A percentile compares a stretch with the other conserved stretches of the same genome.
These are phyloP conservation scores for Chrysogorgia sp. DNA, from an alignment of 92 coral and sea anemone genomes.

Conservation along the genomic window DNA sequence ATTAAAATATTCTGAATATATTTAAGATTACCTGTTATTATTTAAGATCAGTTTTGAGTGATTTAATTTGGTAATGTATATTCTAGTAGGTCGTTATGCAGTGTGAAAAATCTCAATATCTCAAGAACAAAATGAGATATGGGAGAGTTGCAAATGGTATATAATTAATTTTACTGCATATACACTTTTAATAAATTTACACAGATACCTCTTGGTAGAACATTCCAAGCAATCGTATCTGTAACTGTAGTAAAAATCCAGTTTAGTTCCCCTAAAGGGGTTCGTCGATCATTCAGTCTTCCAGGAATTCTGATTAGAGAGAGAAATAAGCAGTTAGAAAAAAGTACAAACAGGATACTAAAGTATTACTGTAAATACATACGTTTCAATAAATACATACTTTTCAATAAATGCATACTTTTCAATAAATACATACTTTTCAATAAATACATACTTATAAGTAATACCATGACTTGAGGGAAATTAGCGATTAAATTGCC, in stretches of 20 bases:
- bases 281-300: conserved; percentile 93
- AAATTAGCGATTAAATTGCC: too few relatives aligned
- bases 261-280: conserved; percentile 94
- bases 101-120: too few relatives aligned
- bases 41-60: too few relatives aligned
- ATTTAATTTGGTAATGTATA: too few relatives aligned
- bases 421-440: conserved; percentile 84
- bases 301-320: conserved; percentile 86
- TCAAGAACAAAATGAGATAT: not conserved
- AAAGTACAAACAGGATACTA: not conserved
- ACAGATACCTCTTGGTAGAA: conserved; percentile 96
- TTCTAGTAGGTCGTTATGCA: too few relatives aligned
- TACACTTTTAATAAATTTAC: not conserved
- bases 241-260: conserved; percentile 99
- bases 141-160: too few relatives aligned
- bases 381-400: conserved; percentile 88
- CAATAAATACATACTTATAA: too few relatives aligned
- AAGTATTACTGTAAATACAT: conserved; percentile 21
- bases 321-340: not conserved
- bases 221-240: conserved; percentile 99
- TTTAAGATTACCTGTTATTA: too few relatives aligned
- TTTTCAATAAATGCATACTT: conserved; percentile 87
- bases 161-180: not conserved
- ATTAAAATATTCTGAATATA: too few relatives aligned
- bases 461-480: too few relatives aligned